Evolutionary conservation across 2,797 vertebrate species (phyloP).

Genomic region (Anniella stebbinsi): DNA sequence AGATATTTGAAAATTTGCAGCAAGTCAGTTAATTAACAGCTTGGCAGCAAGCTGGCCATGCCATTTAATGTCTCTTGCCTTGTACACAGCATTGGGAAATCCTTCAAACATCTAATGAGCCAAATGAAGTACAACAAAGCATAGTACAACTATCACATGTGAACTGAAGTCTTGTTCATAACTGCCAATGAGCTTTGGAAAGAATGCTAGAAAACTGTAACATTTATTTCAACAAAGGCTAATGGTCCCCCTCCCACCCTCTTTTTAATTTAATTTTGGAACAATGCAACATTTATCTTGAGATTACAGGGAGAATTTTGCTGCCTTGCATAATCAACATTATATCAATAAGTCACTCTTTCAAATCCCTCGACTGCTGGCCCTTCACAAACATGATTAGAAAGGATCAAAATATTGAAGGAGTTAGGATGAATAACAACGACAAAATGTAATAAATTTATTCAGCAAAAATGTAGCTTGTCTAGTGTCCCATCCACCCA

Average conservation of each 20-base stretch:
- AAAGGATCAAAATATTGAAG: no score
- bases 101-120: neutral
- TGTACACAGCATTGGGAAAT: neutral
- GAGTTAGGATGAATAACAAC: no score
- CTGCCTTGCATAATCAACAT: no score
- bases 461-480: no score
- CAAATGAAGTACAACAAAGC: slow-evolving; percentile 20
- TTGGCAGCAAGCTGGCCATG: neutral
- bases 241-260: no score
- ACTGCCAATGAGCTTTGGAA: neutral
- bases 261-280: slow-evolving; percentile 10
- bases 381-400: no score
- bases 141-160: neutral
- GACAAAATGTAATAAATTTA: no score
- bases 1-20: slow-evolving; percentile 19
- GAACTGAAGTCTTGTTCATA: neutral
- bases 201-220: neutral
- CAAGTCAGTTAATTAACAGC: slow-evolving; percentile 24
- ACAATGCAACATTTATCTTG: neutral
- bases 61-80: neutral
- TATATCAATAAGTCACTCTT: neutral
- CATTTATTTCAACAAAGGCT: neutral
- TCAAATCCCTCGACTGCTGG: neutral
- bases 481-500: no score
- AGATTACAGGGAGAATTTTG: neutral